These are phyloP conservation scores for Lacerta bilineata DNA, from an alignment of 2,797 vertebrate species.

Conservation along the genomic window DNA sequence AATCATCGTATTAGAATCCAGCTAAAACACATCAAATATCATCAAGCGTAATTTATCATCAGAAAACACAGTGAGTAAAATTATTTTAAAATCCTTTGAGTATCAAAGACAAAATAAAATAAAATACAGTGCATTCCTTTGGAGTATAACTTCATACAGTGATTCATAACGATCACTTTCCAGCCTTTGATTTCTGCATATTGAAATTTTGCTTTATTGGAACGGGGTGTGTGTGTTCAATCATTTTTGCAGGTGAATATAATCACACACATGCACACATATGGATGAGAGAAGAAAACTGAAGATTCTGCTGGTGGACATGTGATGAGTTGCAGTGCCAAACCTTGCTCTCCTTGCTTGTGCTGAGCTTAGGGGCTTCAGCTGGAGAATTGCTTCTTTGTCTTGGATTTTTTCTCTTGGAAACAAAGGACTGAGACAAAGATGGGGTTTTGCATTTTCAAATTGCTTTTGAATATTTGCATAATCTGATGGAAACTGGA, in stretches of 20 bases:
- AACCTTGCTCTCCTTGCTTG: conserved; percentile 43
- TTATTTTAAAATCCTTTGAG: conserved; percentile 73
- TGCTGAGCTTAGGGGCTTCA: not conserved
- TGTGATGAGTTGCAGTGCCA: conserved; percentile 59
- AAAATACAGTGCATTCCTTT: conserved; percentile 59
- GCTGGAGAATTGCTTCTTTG: conserved; percentile 42
- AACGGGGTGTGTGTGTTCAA: conserved; percentile 55
- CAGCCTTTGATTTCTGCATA: conserved; percentile 70
- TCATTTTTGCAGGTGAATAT: conserved; percentile 58
- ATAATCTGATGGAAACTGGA: not conserved
- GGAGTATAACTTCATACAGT: conserved; percentile 68
- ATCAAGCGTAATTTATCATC: conserved; percentile 76
- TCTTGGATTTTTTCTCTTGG: not conserved
- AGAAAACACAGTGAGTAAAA: conserved; percentile 71
- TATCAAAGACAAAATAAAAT: conserved; percentile 67
- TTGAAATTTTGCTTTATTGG: conserved; percentile 70
- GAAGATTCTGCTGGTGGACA: conserved; percentile 52
- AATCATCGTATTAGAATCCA: conserved; percentile 58
- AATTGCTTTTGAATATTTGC: not conserved
- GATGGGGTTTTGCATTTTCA: not conserved
- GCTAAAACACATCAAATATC: conserved; percentile 66
- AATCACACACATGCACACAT: conserved; percentile 45
- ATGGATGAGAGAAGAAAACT: conserved; percentile 49
- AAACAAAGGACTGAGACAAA: not conserved
- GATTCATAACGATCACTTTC: conserved; percentile 73